These are phyloP conservation scores for Hirtodrosophila cameraria DNA, from an alignment of 2,888 invertebrate species.

Conservation along the genomic window DNA sequence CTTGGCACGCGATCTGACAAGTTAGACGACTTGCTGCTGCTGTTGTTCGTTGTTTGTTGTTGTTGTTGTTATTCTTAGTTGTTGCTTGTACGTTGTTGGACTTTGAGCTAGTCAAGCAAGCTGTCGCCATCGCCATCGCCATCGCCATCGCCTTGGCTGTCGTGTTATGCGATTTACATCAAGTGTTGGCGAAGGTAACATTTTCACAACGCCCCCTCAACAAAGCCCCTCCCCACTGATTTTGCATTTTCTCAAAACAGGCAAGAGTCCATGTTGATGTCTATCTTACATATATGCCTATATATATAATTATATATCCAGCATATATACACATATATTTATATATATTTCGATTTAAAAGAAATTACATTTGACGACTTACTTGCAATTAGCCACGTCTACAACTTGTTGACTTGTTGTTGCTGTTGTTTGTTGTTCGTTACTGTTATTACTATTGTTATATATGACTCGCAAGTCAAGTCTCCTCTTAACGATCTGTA, in stretches of 20 bases:
- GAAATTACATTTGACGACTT: slow-evolving; percentile 64
- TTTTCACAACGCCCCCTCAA: slow-evolving; percentile 18
- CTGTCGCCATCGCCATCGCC: slow-evolving; percentile 64
- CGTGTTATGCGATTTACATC: slow-evolving; percentile 69
- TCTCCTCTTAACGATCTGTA: slow-evolving; percentile 34
- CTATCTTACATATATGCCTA: slow-evolving; percentile 11
- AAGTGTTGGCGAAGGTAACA: slow-evolving; percentile 54
- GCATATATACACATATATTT: not conserved
- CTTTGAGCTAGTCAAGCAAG: slow-evolving; percentile 75
- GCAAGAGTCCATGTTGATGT: slow-evolving; percentile 13
- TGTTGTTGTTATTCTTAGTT: slow-evolving; percentile 27
- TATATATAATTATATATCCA: slow-evolving; percentile 1
- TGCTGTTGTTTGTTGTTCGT: too few species aligned
- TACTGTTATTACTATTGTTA: slow-evolving; percentile 6
- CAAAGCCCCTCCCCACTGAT: not conserved
- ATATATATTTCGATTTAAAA: slow-evolving; percentile 45
- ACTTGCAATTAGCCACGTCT: slow-evolving; percentile 61
- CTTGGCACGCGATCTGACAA: slow-evolving; percentile 79
- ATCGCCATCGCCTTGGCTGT: slow-evolving; percentile 53
- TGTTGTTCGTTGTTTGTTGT: slow-evolving; percentile 18
- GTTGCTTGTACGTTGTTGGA: slow-evolving; percentile 41
- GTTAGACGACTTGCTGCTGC: slow-evolving; percentile 56
- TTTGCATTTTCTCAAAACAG: slow-evolving; percentile 13
- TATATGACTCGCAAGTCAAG: slow-evolving; percentile 13
- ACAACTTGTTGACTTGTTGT: slow-evolving; percentile 31